Evolutionary conservation across 2,113 vertebrate genomes (phyloP).

Genomic region (Oxyruncus cristatus): DNA sequence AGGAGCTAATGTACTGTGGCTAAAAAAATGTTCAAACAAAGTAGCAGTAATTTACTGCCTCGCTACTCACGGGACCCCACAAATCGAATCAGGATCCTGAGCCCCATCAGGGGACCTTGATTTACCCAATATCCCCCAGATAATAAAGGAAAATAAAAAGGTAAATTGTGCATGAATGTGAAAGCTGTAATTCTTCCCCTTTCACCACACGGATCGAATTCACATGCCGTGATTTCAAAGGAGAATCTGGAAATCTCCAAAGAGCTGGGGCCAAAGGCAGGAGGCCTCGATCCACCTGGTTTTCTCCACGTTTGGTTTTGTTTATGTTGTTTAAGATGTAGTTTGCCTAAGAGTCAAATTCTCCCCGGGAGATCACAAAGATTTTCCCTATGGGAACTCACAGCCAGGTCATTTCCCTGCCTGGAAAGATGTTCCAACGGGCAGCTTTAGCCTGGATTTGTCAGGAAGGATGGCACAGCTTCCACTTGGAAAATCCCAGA

Average conservation of each 20-base stretch:
- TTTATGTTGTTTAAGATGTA: background rate
- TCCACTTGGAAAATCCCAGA: background rate
- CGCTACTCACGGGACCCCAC: slow-evolving; percentile 68
- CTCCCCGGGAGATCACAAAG: background rate
- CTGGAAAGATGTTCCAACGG: background rate
- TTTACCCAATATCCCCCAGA: slow-evolving; percentile 72
- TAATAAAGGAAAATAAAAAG: slow-evolving; percentile 73
- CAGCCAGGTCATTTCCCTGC: background rate
- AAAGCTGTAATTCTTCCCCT: slow-evolving; percentile 74
- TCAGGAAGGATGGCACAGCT: background rate
- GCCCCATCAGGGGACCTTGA: slow-evolving; percentile 61
- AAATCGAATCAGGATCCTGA: slow-evolving; percentile 66
- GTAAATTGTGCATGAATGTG: slow-evolving; percentile 75
- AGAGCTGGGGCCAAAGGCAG: background rate
- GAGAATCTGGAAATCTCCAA: slow-evolving; percentile 59
- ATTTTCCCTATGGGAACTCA: background rate
- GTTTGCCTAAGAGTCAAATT: background rate
- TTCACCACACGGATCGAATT: slow-evolving; percentile 68
- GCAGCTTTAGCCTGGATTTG: background rate
- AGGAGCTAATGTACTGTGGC: slow-evolving; percentile 81
- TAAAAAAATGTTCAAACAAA: slow-evolving; percentile 82
- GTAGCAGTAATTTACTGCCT: slow-evolving; percentile 75
- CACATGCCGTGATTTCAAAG: slow-evolving; percentile 60
- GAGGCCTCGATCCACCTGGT: background rate
- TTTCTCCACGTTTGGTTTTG: background rate